Base-by-base conservation (phyloP, 2,797 vertebrate genomes). In the Oreortyx pictus region DNA sequence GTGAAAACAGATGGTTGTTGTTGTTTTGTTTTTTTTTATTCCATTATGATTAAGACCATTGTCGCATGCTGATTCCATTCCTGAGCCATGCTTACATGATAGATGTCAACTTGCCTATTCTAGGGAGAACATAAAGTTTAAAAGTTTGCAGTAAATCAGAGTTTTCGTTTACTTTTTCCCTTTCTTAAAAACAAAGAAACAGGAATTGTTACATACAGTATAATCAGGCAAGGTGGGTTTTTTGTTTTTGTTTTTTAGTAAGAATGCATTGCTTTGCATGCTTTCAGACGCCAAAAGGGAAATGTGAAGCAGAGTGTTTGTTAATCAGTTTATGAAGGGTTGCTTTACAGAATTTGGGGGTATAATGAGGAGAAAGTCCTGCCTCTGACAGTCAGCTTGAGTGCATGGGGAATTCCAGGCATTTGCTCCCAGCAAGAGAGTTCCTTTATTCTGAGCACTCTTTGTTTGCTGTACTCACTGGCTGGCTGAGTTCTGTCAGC, bases 401-500 rank as follows among this genome's bases (percentile, higher is more conserved):
- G 78, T 82, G 5, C 60, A 14, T 39, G 44, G 80, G 46, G 59
- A 94, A 93, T 94, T 94, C 73, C 79, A 83, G 88, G 70, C 56
- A 64, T 85, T 90, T 50, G 22, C 62, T 93, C 49, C 43, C 68
- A 87, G 75, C 29, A 43, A 31, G 67, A 57, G 44, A 49, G 18
- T 29, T 73, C 5, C 0, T 76, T 86, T 80, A 56, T 61, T 75
- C 46, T 74, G 61, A 80, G 72, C 39, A 27, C 22, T 78, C 75
- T 68, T 91, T 35, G 2, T 91, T 89, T 86, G 75, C 65, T 43
- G 9, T 80, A 25, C 57, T 62, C 82, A 14, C 1, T 33, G 47
- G 37, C 33, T 62, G 24, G 29, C 82, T 64, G 57, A 62, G 27
- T 24, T 74, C 68, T 67, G 41, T 91, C 57, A 57, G 25, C 31